Evolutionary conservation across 2,113 vertebrate genomes (phyloP).

Genomic region (Tragelaphus scriptus): DNA sequence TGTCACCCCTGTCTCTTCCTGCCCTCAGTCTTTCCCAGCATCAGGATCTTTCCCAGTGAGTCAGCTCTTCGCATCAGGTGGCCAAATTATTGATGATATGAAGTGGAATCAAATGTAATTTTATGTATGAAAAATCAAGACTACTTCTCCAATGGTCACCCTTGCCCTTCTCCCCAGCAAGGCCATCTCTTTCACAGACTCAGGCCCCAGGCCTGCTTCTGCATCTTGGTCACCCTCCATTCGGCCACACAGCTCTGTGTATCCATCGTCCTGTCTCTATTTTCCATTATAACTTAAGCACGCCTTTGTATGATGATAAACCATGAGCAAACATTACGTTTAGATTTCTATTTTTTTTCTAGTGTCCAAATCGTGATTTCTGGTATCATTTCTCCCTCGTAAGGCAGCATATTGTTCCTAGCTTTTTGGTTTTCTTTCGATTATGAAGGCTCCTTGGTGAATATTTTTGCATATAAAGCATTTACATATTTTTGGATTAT

Average conservation of each 20-base stretch:
- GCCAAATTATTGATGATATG: neutral
- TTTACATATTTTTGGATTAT: slow-evolving; percentile 73
- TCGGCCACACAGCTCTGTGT: fast-evolving
- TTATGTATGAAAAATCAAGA: neutral
- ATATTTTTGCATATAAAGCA: slow-evolving; percentile 56
- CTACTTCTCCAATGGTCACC: neutral
- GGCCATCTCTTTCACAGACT: fast-evolving
- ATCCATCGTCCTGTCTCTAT: neutral
- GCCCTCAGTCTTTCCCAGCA: neutral
- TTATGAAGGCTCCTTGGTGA: slow-evolving; percentile 36
- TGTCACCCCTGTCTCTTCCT: neutral
- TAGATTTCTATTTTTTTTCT: neutral
- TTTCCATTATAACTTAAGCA: neutral
- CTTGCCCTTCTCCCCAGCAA: fast-evolving
- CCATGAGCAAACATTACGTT: neutral
- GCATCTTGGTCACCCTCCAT: no score
- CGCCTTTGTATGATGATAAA: neutral
- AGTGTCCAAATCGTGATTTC: neutral
- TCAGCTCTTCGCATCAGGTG: neutral
- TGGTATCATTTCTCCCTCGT: neutral
- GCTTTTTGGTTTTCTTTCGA: neutral
- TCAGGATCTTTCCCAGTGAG: neutral
- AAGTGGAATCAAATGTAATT: neutral
- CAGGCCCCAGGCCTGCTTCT: fast-evolving
- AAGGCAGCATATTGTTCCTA: neutral